These are phyloP conservation scores for Camelus dromedarius DNA, from an alignment of 2,113 vertebrate genomes.

Conservation along the genomic window DNA sequence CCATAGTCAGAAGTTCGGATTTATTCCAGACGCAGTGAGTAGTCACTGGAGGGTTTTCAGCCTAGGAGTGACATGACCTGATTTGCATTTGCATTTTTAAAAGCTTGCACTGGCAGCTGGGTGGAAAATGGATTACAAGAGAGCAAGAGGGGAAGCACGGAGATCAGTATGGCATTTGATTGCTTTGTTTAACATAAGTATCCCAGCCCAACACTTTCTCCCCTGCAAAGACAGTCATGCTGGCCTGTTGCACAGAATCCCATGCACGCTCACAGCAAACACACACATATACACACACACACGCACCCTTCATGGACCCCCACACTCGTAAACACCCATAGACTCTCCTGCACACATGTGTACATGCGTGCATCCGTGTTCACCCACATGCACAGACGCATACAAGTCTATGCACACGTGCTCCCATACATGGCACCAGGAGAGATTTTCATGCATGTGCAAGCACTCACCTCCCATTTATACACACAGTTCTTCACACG, in stretches of 20 bases:
- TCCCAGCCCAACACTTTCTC: neutral
- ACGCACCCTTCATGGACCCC: neutral
- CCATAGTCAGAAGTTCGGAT: neutral
- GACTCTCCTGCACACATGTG: neutral
- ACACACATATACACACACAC: neutral
- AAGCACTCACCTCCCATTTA: neutral
- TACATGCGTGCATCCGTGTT: neutral
- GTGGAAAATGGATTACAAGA: neutral
- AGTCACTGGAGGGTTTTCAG: constrained; percentile 24
- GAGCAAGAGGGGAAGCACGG: neutral
- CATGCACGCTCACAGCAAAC: neutral
- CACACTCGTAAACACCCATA: neutral
- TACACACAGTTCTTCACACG: neutral
- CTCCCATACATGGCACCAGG: neutral
- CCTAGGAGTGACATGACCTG: neutral
- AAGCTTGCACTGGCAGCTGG: constrained; percentile 5
- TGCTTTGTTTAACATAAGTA: neutral
- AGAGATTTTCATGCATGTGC: neutral
- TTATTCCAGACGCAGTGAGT: constrained; percentile 19
- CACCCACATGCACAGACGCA: neutral
- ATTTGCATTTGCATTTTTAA: constrained; percentile 63
- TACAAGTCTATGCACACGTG: neutral
- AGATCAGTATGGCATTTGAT: neutral
- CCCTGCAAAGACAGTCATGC: neutral
- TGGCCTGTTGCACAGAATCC: neutral